These are phyloP conservation scores for Trididemnum nubilum DNA, from an alignment of 23 tunicate genomes.

Conservation along the genomic window DNA sequence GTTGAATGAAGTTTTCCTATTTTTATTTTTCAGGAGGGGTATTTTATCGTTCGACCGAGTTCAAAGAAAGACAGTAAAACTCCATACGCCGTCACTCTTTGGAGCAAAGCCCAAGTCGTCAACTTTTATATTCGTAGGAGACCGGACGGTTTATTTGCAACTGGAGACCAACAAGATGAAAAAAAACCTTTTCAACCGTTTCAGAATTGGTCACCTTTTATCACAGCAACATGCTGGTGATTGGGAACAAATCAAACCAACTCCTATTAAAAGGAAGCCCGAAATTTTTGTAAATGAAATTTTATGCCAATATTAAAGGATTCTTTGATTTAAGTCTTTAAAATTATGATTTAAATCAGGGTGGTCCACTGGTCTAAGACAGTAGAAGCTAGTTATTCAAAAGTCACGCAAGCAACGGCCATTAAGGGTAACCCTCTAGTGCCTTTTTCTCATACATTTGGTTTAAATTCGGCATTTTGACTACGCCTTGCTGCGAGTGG, in stretches of 20 bases:
- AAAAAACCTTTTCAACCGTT: constrained; percentile 67
- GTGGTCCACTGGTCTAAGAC: too few relatives aligned
- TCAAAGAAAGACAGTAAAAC: constrained; percentile 33
- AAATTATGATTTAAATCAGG: too few relatives aligned
- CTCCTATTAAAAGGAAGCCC: constrained; percentile 30
- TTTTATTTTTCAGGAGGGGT: constrained; percentile 68
- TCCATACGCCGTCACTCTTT: constrained; percentile 76
- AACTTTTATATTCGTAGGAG: constrained; percentile 84
- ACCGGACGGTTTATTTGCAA: constrained; percentile 55
- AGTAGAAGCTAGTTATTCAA: too few relatives aligned
- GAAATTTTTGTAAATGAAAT: neutral
- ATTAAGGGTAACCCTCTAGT: too few relatives aligned
- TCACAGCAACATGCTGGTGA: constrained; percentile 46
- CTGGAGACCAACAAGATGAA: constrained; percentile 56
- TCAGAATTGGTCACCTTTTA: constrained; percentile 70
- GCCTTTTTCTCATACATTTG: too few relatives aligned
- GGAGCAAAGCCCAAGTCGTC: constrained; percentile 39
- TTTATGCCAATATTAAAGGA: neutral
- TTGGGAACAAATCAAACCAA: constrained; percentile 52
- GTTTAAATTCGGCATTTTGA: too few relatives aligned
- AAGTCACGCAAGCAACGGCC: too few relatives aligned
- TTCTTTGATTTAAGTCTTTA: too few relatives aligned
- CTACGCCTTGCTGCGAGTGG: too few relatives aligned
- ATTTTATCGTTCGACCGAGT: constrained; percentile 77
- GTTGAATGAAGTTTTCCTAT: too few relatives aligned